phyloP scores from a whole-genome alignment of 2,113 vertebrate species.

The Pimephales promelas region DNA sequence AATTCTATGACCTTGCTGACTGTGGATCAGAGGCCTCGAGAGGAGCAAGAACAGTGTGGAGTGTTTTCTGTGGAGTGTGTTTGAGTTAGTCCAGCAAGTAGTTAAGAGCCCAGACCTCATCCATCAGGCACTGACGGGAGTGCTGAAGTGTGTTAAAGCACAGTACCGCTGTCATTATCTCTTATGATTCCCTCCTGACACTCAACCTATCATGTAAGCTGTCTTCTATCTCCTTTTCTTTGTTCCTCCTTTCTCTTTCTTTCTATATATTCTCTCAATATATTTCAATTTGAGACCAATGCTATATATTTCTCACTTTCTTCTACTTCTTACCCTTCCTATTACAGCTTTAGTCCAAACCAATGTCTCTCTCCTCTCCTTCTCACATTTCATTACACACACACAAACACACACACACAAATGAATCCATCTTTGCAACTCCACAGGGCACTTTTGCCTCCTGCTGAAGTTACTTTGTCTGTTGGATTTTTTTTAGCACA shows the following conservation, averaged over 20 bases:
- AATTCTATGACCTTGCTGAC: constrained; percentile 1
- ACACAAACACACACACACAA: neutral
- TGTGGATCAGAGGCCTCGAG: neutral
- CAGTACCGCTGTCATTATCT: constrained; percentile 40
- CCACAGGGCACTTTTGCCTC: constrained; percentile 36
- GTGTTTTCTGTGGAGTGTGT: constrained; percentile 20
- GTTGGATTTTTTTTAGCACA: neutral
- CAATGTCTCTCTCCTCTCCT: constrained; percentile 1
- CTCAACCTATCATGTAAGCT: constrained; percentile 32
- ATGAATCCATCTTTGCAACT: constrained; percentile 30
- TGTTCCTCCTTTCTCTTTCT: neutral
- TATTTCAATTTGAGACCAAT: constrained; percentile 28
- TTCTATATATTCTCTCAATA: constrained; percentile 18
- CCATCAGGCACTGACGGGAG: constrained; percentile 40
- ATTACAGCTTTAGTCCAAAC: constrained; percentile 1
- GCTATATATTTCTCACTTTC: constrained; percentile 4
- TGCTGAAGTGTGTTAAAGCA: constrained; percentile 46
- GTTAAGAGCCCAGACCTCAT: constrained; percentile 46
- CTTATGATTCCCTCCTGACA: constrained; percentile 45
- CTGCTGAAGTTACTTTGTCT: constrained; percentile 18
- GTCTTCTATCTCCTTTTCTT: constrained; percentile 27
- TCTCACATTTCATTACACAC: neutral
- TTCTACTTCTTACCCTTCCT: neutral
- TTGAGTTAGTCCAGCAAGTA: constrained; percentile 33
- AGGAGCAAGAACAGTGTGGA: neutral